Percentiles rank a stretch among this genome's conserved stretches.
Conservation (phyloP, 2,113 vertebrate species). For the Upupa epops region DNA sequence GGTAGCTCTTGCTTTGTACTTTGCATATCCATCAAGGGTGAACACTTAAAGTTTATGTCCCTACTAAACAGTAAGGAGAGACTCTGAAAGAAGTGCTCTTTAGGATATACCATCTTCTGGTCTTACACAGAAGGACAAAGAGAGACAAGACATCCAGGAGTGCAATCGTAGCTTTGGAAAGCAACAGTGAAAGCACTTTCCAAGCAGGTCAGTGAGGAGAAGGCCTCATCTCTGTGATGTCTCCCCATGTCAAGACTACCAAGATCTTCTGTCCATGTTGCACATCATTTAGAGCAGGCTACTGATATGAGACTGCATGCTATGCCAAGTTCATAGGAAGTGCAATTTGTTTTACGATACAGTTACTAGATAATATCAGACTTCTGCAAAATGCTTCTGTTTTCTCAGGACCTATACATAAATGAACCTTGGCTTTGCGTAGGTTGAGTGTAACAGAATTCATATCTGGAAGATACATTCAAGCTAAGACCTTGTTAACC, state of each 20-base stretch:
- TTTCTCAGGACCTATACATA: conserved; percentile 1
- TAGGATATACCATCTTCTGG: not conserved
- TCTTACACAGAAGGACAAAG: not conserved
- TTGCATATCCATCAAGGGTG: not conserved
- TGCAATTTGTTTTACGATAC: not conserved
- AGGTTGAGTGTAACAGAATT: not conserved
- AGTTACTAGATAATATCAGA: conserved; percentile 39
- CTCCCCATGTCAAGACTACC: not conserved
- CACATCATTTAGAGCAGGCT: not conserved
- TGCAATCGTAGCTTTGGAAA: not conserved
- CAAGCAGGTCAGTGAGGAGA: not conserved
- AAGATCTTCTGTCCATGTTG: not conserved
- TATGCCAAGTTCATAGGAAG: not conserved
- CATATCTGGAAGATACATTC: not conserved
- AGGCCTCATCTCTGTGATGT: not conserved
- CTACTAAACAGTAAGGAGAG: not conserved
- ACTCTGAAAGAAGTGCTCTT: not conserved
- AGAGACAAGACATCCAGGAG: not conserved
- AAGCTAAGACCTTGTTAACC: not conserved
- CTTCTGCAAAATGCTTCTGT: conserved; percentile 50
- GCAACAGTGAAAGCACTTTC: not conserved
- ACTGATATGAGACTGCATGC: not conserved
- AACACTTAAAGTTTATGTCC: not conserved
- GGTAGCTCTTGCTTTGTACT: not conserved
- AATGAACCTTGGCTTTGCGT: not conserved